A percentile compares a stretch with the other conserved stretches of the same genome.
Conservation (phyloP, 2,888 invertebrate genomes). For the Ferdinandea cuprea region DNA sequence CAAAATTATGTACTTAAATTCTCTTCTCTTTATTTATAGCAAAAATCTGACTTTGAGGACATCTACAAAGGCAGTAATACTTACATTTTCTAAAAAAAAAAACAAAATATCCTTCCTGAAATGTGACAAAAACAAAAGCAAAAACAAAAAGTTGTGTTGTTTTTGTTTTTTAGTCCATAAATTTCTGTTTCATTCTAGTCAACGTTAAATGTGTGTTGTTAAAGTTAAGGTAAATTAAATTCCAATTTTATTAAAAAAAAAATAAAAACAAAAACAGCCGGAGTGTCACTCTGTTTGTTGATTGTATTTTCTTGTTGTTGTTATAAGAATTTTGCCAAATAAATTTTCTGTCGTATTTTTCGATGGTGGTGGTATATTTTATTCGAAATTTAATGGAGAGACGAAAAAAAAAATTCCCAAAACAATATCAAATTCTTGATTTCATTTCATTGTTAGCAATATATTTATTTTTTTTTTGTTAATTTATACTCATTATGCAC, state of each 20-base stretch:
- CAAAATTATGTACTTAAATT: conserved; percentile 34
- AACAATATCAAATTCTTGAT: conserved; percentile 66
- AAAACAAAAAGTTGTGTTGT: neutral
- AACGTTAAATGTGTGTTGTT: conserved; percentile 51
- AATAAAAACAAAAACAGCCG: too few relatives aligned
- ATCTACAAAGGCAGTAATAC: conserved; percentile 90
- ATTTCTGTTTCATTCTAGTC: conserved; percentile 50
- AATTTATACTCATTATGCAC: conserved; percentile 15
- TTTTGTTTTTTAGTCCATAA: conserved; percentile 24
- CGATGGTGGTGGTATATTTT: conserved; percentile 57
- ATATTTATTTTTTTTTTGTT: conserved; percentile 9
- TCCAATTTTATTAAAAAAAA: neutral
- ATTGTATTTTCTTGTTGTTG: neutral
- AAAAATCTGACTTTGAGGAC: conserved; percentile 88
- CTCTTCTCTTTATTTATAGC: conserved; percentile 84
- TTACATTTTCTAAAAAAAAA: conserved; percentile 89
- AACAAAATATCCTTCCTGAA: conserved; percentile 31
- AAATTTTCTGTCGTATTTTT: conserved; percentile 73
- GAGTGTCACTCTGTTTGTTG: conserved; percentile 22
- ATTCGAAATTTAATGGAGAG: neutral
- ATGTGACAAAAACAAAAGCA: conserved; percentile 62
- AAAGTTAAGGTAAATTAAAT: conserved; percentile 63
- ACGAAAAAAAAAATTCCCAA: neutral
- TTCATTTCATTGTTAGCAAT: conserved; percentile 28
- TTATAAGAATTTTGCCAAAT: conserved; percentile 10